These are phyloP conservation scores for Stichodactyla mertensii DNA, from an alignment of 64 coral and sea anemone genomes.

Conservation along the genomic window DNA sequence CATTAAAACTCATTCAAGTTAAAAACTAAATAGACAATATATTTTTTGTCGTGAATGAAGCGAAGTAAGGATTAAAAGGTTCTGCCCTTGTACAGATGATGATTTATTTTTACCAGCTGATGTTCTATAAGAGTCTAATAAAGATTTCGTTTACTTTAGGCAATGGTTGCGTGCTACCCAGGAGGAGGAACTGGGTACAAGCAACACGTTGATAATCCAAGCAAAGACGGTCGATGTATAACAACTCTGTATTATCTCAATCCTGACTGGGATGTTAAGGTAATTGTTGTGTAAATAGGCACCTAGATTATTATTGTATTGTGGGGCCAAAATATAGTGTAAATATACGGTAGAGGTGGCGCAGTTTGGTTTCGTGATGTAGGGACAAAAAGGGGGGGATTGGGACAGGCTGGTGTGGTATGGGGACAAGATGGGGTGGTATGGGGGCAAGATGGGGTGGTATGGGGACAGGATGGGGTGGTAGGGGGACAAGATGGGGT, in stretches of 20 bases:
- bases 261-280: constrained; percentile 42
- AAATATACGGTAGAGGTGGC: not conserved
- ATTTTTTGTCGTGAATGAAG: too few relatives aligned
- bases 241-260: constrained; percentile 71
- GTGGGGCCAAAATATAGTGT: not conserved
- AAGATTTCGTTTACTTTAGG: constrained; percentile 20
- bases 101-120: not conserved
- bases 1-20: too few relatives aligned
- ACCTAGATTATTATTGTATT: not conserved
- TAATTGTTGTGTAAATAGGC: not conserved
- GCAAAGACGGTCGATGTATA: constrained; percentile 54
- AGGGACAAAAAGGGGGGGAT: not conserved
- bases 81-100: too few relatives aligned
- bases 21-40: too few relatives aligned
- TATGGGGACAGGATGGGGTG: too few relatives aligned
- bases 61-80: too few relatives aligned
- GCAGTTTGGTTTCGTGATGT: not conserved
- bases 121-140: not conserved
- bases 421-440: not conserved
- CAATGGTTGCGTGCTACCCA: constrained; percentile 66
- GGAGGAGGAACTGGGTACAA: constrained; percentile 45
- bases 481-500: too few relatives aligned
- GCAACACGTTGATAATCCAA: constrained; percentile 61
- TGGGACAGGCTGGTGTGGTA: too few relatives aligned
- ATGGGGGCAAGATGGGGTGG: not conserved